phyloP scores from a whole-genome alignment of 2,888 invertebrate genomes.

The Sinopyrophorus schimmeli region DNA sequence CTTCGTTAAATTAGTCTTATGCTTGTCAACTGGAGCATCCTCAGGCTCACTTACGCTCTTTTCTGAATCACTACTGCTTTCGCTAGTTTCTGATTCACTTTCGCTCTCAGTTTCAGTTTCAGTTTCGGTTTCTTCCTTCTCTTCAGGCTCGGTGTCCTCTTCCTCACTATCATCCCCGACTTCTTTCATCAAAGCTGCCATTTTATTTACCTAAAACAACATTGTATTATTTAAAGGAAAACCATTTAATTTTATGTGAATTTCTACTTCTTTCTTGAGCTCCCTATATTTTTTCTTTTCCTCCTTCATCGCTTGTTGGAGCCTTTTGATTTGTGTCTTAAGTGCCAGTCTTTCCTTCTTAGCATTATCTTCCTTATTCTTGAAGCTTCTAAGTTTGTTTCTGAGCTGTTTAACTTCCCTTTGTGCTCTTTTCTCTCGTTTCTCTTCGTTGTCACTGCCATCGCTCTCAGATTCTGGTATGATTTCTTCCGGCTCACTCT shows the following conservation, averaged over 20 bases:
- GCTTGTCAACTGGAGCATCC: constrained; percentile 69
- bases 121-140: constrained; percentile 55
- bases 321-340: constrained; percentile 79
- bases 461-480: constrained; percentile 66
- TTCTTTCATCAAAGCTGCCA: constrained; percentile 86
- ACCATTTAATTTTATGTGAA: too few species aligned
- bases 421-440: constrained; percentile 62
- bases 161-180: constrained; percentile 65
- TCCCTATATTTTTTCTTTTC: constrained; percentile 82
- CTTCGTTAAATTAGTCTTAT: constrained; percentile 67
- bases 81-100: constrained; percentile 65
- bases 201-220: constrained; percentile 73
- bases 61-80: constrained; percentile 69
- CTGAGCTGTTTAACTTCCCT: constrained; percentile 70
- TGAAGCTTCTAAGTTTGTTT: constrained; percentile 59
- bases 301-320: constrained; percentile 74
- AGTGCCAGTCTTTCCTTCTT: constrained; percentile 77
- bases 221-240: constrained; percentile 4
- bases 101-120: constrained; percentile 66
- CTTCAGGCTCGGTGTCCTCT: constrained; percentile 61
- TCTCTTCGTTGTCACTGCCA: constrained; percentile 69
- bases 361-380: constrained; percentile 71
- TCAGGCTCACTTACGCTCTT: constrained; percentile 59
- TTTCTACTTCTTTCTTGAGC: constrained; percentile 85
- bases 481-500: constrained; percentile 64